phyloP scores from a whole-genome alignment of 2,888 invertebrate species.

The Protonemura montana region DNA sequence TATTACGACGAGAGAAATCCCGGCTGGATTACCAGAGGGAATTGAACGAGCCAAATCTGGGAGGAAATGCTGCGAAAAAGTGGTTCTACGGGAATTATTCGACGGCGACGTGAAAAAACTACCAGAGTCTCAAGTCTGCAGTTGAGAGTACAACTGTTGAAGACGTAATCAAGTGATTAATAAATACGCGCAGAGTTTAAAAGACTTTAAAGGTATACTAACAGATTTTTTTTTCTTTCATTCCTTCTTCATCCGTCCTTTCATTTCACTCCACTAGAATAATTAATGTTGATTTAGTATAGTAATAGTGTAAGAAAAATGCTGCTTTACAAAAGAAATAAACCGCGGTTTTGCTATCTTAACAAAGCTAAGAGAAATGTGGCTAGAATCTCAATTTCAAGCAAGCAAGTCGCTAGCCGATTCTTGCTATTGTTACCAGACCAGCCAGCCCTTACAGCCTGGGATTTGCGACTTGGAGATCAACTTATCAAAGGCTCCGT shows the following conservation, averaged over 20 bases:
- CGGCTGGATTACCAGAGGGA: too few relatives aligned
- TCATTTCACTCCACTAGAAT: neutral
- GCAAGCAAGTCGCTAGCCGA: neutral
- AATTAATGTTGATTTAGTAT: neutral
- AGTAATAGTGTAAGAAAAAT: neutral
- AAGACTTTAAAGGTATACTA: neutral
- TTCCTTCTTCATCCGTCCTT: neutral
- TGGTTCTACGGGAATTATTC: too few relatives aligned
- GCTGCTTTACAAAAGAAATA: neutral
- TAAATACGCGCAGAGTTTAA: neutral
- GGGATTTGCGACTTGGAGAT: neutral
- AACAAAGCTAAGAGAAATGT: neutral
- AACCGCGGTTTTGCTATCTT: neutral
- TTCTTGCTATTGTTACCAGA: neutral
- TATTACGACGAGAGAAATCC: too few relatives aligned
- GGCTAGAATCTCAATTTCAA: neutral
- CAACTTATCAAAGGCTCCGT: neutral
- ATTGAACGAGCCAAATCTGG: too few relatives aligned
- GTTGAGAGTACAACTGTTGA: neutral
- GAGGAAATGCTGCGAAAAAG: too few relatives aligned
- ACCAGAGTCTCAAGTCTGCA: neutral
- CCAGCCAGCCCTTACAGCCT: neutral
- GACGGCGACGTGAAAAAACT: neutral
- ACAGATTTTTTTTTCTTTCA: neutral
- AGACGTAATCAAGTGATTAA: neutral